Base-by-base conservation (phyloP, 2,797 vertebrate genomes). In the Enteromius mattozi region DNA sequence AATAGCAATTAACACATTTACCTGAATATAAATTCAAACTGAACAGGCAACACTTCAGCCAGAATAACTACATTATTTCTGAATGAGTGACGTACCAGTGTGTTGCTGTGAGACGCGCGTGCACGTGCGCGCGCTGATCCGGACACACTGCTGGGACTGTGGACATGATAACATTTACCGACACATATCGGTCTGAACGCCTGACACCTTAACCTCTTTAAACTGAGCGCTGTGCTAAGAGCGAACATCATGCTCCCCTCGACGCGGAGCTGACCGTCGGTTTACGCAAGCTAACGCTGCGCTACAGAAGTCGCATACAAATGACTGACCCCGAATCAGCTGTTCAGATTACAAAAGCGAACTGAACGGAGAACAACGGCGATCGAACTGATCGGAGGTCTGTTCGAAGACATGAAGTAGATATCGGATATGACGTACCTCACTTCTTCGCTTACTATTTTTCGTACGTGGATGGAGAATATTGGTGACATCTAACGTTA, bases 41-140 rank as follows among this genome's bases (percentile, higher is more conserved):
- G 40, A 40, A 35, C 8, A 12, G 45, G 17, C 27, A 75, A 7
- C 30, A 35, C 17, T 21, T 51, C 2, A 12, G 5, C 12, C 27
- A 54, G 17, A 49, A 17, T 54, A 54, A 35, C 6, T 21, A 33
- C 70, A 12, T 33, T 3, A n/a, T 75, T 33, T 35, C 6, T 21
- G 14, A 30, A 45, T 14, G 16, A 42, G 75, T 88, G 88, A 93
- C 94, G 88, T 94, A 95, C 95, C 93, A 0, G 88, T 85, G 19
- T 51, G 87, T 6, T 83, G 6, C 17, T 81, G 68, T 88, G 37
- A 6, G 84, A 68, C 71, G 76, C 16, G 42, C 77, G 27, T 6
- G 63, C 16, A 76, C 10, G 74, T 19, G 49, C 59, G 70, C 17
- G 85, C 14, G 63, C 87, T 3, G 83, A 35, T 9, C 80, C 86